Evolutionary conservation across 2,888 invertebrate species (phyloP).

Genomic region (Ectemnius lituratus): DNA sequence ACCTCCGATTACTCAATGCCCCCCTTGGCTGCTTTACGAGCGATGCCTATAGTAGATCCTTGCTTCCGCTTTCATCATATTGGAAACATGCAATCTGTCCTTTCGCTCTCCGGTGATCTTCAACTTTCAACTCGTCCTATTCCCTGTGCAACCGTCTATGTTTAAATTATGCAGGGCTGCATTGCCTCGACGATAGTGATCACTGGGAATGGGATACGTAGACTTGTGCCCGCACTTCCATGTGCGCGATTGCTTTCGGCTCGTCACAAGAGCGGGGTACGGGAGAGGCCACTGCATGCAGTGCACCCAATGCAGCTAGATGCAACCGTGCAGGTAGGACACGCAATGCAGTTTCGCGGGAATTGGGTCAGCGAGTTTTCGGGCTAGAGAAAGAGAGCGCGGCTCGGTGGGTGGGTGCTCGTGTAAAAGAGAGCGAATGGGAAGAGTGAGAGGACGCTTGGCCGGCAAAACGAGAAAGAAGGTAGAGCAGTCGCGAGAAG

Average conservation of each 20-base stretch:
- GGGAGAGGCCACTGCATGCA: constrained; percentile 14
- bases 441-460: not conserved
- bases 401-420: not conserved
- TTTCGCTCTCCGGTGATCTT: too few relatives aligned
- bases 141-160: too few relatives aligned
- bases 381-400: constrained; percentile 50
- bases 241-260: too few relatives aligned
- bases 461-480: constrained; percentile 9
- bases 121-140: too few relatives aligned
- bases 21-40: constrained; percentile 8
- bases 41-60: too few relatives aligned
- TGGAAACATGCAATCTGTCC: too few relatives aligned
- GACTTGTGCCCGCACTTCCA: too few relatives aligned
- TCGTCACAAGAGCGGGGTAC: too few relatives aligned
- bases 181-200: too few relatives aligned
- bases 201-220: too few relatives aligned
- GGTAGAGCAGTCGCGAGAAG: not conserved
- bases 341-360: constrained; percentile 66
- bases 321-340: constrained; percentile 64
- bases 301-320: constrained; percentile 62
- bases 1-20: constrained; percentile 18
- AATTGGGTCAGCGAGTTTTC: constrained; percentile 70
- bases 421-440: constrained; percentile 16
- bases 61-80: too few relatives aligned
- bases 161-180: too few relatives aligned